phyloP scores from a whole-genome alignment of 2,797 vertebrate genomes.

The Aeoliscus strigatus region DNA sequence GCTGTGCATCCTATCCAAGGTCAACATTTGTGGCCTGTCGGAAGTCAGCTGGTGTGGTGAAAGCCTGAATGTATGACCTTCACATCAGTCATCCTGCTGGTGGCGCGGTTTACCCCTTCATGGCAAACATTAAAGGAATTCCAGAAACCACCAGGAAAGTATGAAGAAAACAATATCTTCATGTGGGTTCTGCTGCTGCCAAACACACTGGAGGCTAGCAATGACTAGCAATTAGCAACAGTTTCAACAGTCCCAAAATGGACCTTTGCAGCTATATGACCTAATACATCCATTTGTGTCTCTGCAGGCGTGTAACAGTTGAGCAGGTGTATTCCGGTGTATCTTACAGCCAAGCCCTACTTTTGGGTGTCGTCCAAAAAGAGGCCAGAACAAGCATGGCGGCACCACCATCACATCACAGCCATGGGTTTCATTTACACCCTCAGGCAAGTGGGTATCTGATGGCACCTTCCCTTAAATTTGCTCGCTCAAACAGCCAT shows the following conservation, averaged over 20 bases:
- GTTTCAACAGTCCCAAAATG: constrained; percentile 13
- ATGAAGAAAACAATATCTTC: constrained; percentile 24
- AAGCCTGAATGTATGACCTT: constrained; percentile 52
- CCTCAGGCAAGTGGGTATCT: constrained; percentile 34
- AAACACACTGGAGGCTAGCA: background rate
- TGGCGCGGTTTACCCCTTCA: constrained; percentile 41
- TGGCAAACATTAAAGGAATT: constrained; percentile 61
- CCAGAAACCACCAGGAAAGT: constrained; percentile 32
- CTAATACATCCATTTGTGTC: constrained; percentile 27
- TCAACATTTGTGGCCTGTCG: constrained; percentile 41
- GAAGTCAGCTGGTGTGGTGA: constrained; percentile 47
- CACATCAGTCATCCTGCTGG: constrained; percentile 43
- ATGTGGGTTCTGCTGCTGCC: constrained; percentile 6
- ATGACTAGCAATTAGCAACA: constrained; percentile 23
- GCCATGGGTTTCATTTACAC: constrained; percentile 45
- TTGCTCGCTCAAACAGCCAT: constrained; percentile 24
- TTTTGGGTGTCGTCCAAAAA: constrained; percentile 44
- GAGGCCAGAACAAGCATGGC: constrained; percentile 5
- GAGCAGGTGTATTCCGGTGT: constrained; percentile 42
- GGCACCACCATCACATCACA: constrained; percentile 37
- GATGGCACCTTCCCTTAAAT: constrained; percentile 35
- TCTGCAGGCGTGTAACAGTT: constrained; percentile 24
- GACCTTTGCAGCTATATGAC: constrained; percentile 8
- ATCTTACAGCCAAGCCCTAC: constrained; percentile 35
- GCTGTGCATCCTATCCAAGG: constrained; percentile 48